phyloP scores from a whole-genome alignment of 1,140 invertebrate species.

The Drosophila pachea region DNA sequence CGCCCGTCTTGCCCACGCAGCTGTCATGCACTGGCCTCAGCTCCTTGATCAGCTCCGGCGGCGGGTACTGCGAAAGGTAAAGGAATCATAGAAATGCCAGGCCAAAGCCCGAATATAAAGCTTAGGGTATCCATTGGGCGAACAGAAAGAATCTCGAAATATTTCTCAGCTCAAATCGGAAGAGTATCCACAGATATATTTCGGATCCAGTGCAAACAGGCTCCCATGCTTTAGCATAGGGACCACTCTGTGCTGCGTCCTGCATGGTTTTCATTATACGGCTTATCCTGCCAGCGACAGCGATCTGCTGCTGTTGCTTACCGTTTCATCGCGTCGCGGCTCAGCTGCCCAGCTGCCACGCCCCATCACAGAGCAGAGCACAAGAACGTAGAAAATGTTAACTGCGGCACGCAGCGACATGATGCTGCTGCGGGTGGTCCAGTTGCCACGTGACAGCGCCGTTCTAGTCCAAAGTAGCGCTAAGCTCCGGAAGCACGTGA shows the following conservation, averaged over 20 bases:
- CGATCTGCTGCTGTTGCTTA: conserved; percentile 25
- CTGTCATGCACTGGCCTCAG: conserved; percentile 51
- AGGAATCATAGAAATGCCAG: background rate
- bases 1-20: conserved; percentile 54
- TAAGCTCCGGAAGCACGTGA: conserved; percentile 61
- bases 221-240: conserved; percentile 4
- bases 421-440: conserved; percentile 24
- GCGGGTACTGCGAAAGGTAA: conserved; percentile 45
- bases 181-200: no score
- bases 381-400: conserved; percentile 46
- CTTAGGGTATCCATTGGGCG: no score
- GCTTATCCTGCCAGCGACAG: conserved; percentile 4
- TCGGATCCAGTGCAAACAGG: background rate
- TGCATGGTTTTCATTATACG: conserved; percentile 3
- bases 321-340: conserved; percentile 53
- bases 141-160: no score
- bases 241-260: no score
- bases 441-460: conserved; percentile 36
- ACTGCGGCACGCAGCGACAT: conserved; percentile 34
- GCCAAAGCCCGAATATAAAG: background rate
- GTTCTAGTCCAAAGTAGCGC: conserved; percentile 43
- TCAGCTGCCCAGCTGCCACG: conserved; percentile 27
- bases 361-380: conserved; percentile 36
- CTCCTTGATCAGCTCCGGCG: conserved; percentile 50
- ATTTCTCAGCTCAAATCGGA: no score